Evolutionary conservation across 2,113 vertebrate genomes (phyloP).

Genomic region (Ondatra zibethicus): DNA sequence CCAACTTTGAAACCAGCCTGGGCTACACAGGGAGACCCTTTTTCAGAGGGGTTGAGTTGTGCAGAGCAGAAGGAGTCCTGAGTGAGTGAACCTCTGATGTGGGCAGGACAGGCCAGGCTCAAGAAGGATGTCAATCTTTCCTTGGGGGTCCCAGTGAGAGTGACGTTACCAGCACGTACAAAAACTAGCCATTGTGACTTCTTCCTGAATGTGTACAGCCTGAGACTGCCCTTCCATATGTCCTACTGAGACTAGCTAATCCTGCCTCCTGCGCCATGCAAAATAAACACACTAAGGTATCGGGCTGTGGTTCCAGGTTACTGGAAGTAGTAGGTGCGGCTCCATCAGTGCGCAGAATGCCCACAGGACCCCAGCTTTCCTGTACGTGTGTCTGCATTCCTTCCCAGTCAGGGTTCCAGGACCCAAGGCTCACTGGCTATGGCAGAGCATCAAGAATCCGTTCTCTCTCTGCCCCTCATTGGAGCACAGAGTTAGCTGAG

Average conservation of each 20-base stretch:
- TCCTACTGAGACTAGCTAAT: background rate
- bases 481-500: background rate
- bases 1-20: background rate
- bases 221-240: background rate
- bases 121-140: background rate
- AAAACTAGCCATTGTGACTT: background rate
- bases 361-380: background rate
- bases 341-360: background rate
- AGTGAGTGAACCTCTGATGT: background rate
- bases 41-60: background rate
- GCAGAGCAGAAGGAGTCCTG: no score
- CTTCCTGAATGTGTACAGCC: background rate
- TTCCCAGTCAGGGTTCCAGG: background rate
- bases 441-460: background rate
- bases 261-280: background rate
- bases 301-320: background rate
- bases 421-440: background rate
- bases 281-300: background rate
- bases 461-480: background rate
- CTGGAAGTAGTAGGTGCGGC: background rate
- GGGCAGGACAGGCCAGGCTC: background rate
- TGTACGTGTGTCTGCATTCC: background rate
- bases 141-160: background rate
- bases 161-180: background rate
- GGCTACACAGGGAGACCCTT: background rate